Percentiles rank a stretch among this genome's conserved stretches.
phyloP scores from a whole-genome alignment of 2,113 vertebrate genomes.

The Sporophila hypoxantha region DNA sequence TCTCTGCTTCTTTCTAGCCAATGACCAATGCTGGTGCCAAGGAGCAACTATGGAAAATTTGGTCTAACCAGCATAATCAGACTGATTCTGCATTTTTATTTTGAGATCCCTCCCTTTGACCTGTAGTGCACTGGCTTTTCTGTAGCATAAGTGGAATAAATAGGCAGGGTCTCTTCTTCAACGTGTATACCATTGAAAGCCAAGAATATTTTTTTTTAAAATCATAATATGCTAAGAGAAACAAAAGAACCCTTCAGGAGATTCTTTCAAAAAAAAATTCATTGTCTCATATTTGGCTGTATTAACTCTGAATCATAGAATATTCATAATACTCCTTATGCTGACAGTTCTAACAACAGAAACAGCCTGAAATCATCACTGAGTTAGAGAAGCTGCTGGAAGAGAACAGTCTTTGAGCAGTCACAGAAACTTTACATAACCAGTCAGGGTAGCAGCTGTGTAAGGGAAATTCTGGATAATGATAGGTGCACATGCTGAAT shows the following conservation, averaged over 20 bases:
- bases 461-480: neutral
- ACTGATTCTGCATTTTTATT: neutral
- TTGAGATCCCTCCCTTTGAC: neutral
- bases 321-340: neutral
- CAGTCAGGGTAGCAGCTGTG: neutral
- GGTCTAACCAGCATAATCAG: neutral
- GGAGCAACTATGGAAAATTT: neutral
- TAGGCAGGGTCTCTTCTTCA: neutral
- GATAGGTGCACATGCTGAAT: neutral
- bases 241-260: neutral
- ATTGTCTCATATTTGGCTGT: neutral
- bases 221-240: neutral
- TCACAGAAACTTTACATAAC: neutral
- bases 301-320: neutral
- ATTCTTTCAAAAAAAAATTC: accelerated
- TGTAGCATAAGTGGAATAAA: neutral
- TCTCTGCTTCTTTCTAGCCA: neutral
- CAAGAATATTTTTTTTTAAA: neutral
- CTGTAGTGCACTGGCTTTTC: neutral
- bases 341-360: neutral
- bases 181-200: neutral
- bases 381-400: neutral
- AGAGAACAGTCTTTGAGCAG: neutral
- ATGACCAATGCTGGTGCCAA: neutral
- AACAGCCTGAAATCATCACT: neutral